Base-by-base conservation (phyloP, 2,113 vertebrate species). In the Crotalus horridus region DNA sequence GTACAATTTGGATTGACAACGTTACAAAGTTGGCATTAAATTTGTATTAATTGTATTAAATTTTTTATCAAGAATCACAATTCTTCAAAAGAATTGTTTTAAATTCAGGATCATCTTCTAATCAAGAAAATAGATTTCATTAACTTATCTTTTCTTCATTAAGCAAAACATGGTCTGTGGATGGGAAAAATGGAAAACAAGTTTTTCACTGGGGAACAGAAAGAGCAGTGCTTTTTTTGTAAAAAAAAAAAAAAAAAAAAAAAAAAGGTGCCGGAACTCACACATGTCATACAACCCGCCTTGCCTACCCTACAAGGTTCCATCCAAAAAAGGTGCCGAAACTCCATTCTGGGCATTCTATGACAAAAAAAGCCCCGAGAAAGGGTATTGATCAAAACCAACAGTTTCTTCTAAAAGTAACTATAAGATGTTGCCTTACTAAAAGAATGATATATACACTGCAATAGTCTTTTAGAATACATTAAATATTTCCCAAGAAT, bases 181-280 rank as follows among this genome's bases (percentile, higher is more conserved):
- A 88, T 3, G 2, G 11, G 46, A 91, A 4, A 9, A 0, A 12
- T 89, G 89, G 69, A n/a, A 86, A 87, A 69, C 12, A 87, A 13
- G n/a, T 29, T 21, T 93, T 94, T 94, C 61, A 88, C 39, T n/a
- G 54, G 43, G 74, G n/a, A 59, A 1, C 74, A 91, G 53, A 94
- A 92, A 11, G 4, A 26, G 91, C 46, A 46, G 46, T 46, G 43
- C 43, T 46, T 46, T 39, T 39, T 39, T 39, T 39, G 39, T 39
- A 39, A 39, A 39, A 39, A 39, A 39, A 39, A 39, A n/a, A n/a
- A n/a, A n/a, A 39, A 43, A 43, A 46, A 46, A 46, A 46, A 46
- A 46, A 46, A 46, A 46, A 46, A 46, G 46, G 46, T 46, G 46
- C 46, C 4, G 46, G 46, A 46, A 46, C 46, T 46, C 46, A 46